Evolutionary conservation across 2,888 invertebrate species (phyloP), one percentile per base, ranked within the genome.

Genomic region (Drosophila maculinotata): DNA sequence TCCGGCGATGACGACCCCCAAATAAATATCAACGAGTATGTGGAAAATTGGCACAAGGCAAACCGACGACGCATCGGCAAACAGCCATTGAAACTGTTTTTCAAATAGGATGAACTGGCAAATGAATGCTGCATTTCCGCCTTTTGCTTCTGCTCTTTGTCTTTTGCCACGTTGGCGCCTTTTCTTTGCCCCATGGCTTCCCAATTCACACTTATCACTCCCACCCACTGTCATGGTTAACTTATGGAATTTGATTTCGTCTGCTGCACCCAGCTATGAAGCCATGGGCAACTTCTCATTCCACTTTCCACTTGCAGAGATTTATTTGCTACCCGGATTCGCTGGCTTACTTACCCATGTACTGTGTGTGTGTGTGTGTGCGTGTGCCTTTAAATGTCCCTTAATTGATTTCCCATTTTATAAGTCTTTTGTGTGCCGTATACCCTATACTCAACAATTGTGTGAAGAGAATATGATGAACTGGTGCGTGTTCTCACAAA

Each of bases 41-140:
- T 42, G 60, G 52, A 54, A 56, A 49, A 69, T 66, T 58, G 66
- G 51, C 76, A 69, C 57, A 67, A 60, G 57, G 54, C 59, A 66
- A 80, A 41, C 53, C 23, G 39, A 47, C 39, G 30, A 47, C 39
- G 30, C 45, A n/a, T 45, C 17, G 44, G 47, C 64, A 58, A 70
- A 70, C 71, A 67, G 52, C 48, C 59, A 63, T 63, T 71, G 67
- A 67, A 71, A 74, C 74, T 63, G 76, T 67, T 71, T 57, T 62
- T 47, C 59, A 65, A 67, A 36, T 31, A 17, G 42, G n/a, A 49
- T 25, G 45, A 57, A 28, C 36, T 20, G 52, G 48, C 20, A 71
- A 63, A 66, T 76, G 76, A 76, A 76, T 64, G 64, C 54, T 57
- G 69, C 78, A 69, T 69, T 77, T 75, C 78, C 78, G 64, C 57